These are phyloP conservation scores for Crossocerus cetratus DNA, from an alignment of 2,888 invertebrate species.

Conservation along the genomic window DNA sequence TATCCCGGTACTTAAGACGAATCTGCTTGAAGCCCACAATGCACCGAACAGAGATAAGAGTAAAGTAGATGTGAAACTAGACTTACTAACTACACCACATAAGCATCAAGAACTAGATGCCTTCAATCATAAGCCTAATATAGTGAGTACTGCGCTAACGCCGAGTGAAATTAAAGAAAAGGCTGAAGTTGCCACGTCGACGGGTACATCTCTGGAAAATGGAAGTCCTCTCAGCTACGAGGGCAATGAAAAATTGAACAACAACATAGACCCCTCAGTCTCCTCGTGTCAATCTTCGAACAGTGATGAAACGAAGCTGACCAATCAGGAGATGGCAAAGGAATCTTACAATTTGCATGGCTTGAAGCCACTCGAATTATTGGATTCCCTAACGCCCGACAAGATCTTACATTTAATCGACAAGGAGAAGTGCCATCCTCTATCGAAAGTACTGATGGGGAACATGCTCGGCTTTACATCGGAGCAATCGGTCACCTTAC, in stretches of 20 bases:
- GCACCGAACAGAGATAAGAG: conserved; percentile 32
- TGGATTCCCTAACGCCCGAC: conserved; percentile 69
- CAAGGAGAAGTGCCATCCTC: conserved; percentile 67
- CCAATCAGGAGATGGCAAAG: background rate
- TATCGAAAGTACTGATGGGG: conserved; percentile 70
- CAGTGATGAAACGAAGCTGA: background rate
- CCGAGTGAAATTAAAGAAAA: background rate
- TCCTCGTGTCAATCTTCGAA: background rate
- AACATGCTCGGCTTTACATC: conserved; percentile 70
- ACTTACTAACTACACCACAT: background rate
- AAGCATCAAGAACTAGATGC: conserved; percentile 5
- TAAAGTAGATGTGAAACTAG: conserved; percentile 13
- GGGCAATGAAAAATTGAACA: background rate
- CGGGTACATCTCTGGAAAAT: background rate
- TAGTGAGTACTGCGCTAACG: background rate
- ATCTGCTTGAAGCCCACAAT: conserved; percentile 24
- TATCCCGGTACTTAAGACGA: conserved; percentile 24
- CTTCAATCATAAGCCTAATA: background rate
- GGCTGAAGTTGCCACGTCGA: background rate
- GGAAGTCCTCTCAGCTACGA: conserved; percentile 7
- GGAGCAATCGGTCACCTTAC: conserved; percentile 61
- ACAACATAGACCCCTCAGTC: background rate
- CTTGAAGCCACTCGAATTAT: conserved; percentile 30
- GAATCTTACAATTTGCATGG: conserved; percentile 13
- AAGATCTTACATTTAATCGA: conserved; percentile 69